Base-by-base conservation (phyloP, 2,888 invertebrate species). In the Heteropelma amictum region DNA sequence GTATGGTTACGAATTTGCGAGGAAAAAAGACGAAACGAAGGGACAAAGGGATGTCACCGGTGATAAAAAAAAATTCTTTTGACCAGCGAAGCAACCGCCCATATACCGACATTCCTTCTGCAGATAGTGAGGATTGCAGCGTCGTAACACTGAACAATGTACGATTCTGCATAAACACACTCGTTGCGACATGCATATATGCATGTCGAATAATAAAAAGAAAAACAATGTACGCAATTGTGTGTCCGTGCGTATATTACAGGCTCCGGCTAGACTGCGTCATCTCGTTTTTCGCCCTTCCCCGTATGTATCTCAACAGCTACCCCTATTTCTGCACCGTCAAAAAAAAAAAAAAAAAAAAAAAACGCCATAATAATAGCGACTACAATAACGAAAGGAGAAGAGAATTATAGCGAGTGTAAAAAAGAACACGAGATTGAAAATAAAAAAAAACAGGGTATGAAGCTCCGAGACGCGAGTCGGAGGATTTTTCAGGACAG, bases 401-500 rank as follows among this genome's bases (percentile, higher is more conserved):
- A 28, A 63, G 33, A 33, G 30, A 61, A 47, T 35, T 26, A 63
- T 38, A 38, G 28, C 49, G 38, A 38, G 40, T 28, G 42, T 23
- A 19, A 26, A 53, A 47, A 21, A 42, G 40, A 19, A 51, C 1
- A n/a, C 10, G 17, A 51, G 30, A 49, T 26, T 8, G 7, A 47
- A 17, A 56, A 49, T 6, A 30, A 53, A 67, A 42, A 53, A n/a
- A 33, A 19, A 23, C 42, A 38, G 53, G 47, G 61, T 54, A 72
- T 54, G 42, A 53, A 60, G 53, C 60, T 68, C 54, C 35, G 42
- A 26, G 14, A 40, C 70, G 56, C 70, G 63, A 40, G 56, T 45
- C 64, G 38, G 40, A 64, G 60, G 75, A 75, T 77, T 79, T 68
- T 76, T 64, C 65, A 33, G 72, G 80, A 83, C 77, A 76, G 80